Conservation (phyloP, 2,113 vertebrate species). For the Rhagologus leucostigma region DNA sequence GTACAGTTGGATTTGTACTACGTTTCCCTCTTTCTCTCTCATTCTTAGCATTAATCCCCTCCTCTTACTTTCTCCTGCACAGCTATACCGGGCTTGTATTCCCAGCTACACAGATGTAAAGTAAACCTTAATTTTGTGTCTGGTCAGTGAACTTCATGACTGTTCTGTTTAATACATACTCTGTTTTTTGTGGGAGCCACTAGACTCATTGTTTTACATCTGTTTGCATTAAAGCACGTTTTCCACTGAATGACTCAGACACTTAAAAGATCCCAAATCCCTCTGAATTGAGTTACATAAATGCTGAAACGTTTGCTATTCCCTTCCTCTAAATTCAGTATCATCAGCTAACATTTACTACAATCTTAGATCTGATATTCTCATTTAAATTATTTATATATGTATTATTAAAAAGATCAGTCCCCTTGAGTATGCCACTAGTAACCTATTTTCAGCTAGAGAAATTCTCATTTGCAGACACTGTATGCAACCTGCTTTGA, state of each 20-base stretch:
- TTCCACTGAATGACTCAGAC: slow-evolving; percentile 30
- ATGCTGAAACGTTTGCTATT: slow-evolving; percentile 21
- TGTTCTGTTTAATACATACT: neutral
- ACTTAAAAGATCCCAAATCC: slow-evolving; percentile 32
- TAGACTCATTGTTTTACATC: slow-evolving; percentile 39
- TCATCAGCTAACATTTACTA: neutral
- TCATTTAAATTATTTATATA: slow-evolving; percentile 50
- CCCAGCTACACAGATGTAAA: neutral
- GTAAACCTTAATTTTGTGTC: neutral
- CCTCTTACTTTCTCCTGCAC: neutral
- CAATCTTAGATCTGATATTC: slow-evolving; percentile 9
- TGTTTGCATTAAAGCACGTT: slow-evolving; percentile 25
- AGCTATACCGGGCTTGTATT: neutral
- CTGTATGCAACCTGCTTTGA: slow-evolving; percentile 20
- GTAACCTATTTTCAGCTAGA: slow-evolving; percentile 8
- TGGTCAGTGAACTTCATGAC: neutral
- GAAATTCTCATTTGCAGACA: slow-evolving; percentile 51
- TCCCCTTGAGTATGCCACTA: slow-evolving; percentile 4
- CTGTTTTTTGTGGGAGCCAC: neutral
- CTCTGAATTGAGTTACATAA: slow-evolving; percentile 24
- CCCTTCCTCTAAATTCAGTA: neutral
- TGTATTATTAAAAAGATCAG: slow-evolving; percentile 27
- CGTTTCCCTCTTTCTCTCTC: neutral
- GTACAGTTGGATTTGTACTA: neutral
- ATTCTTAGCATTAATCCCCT: neutral